Percentiles rank a stretch among this genome's conserved stretches.
Evolutionary conservation across 2,888 invertebrate genomes (phyloP).

Genomic region (Ashinkailepas kermadecensis): DNA sequence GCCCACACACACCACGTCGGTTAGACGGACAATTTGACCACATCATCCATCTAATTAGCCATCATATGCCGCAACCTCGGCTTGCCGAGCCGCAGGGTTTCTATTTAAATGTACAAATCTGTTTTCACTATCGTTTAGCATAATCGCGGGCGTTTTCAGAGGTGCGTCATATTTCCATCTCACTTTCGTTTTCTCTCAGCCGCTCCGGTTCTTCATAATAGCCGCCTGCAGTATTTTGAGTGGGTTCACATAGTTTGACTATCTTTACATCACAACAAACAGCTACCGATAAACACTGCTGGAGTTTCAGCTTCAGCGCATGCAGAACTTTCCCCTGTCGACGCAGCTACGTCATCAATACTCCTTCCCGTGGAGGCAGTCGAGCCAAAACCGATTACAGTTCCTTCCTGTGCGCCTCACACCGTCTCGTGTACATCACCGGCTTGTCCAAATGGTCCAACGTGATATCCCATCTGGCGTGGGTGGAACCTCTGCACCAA

Average conservation of each 20-base stretch:
- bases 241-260: background rate
- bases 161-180: background rate
- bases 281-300: background rate
- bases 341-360: no score
- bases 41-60: background rate
- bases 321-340: no score
- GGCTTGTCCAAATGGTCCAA: no score
- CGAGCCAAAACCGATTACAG: no score
- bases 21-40: background rate
- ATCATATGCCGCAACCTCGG: background rate
- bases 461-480: no score
- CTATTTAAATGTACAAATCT: constrained; percentile 19
- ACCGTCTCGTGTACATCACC: no score
- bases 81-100: background rate
- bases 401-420: no score
- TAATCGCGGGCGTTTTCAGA: background rate
- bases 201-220: background rate
- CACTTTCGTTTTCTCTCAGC: constrained; percentile 7
- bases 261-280: background rate
- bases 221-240: constrained; percentile 5
- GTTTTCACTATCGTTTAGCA: constrained; percentile 20
- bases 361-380: no score
- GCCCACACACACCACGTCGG: no score
- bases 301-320: no score
- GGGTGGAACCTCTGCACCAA: no score